phyloP scores from a whole-genome alignment of 2,113 vertebrate genomes.

The Crotophaga sulcirostris region DNA sequence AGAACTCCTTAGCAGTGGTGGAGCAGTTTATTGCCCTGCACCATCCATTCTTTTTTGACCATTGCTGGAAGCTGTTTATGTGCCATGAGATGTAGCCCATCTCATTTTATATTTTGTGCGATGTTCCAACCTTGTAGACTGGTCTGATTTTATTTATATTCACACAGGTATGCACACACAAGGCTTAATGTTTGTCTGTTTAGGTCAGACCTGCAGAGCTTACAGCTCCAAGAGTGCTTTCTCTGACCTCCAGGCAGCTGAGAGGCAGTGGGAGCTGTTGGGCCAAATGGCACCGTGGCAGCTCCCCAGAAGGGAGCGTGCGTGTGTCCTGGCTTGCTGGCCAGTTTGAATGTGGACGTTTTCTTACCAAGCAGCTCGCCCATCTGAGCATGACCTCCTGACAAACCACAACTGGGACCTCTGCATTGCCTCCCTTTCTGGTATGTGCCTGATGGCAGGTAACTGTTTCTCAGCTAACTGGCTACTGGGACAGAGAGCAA shows the following conservation, averaged over 20 bases:
- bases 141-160: background rate
- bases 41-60: background rate
- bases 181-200: background rate
- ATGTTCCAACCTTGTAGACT: background rate
- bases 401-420: background rate
- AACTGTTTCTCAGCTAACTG: background rate
- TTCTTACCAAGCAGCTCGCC: background rate
- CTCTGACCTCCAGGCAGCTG: background rate
- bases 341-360: fast-evolving
- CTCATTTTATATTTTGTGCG: background rate
- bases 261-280: background rate
- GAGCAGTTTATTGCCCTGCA: background rate
- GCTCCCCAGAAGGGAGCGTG: background rate
- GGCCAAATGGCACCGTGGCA: fast-evolving
- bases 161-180: background rate
- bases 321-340: fast-evolving
- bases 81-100: background rate
- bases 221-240: background rate
- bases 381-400: background rate
- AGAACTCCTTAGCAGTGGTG: background rate
- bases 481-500: background rate
- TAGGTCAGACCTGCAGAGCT: background rate
- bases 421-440: background rate
- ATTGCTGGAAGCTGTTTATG: background rate
- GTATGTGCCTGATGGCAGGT: background rate